Evolutionary conservation across 1,140 invertebrate species (phyloP), one percentile per base, ranked within the genome.

Genomic region (Bombus huntii): DNA sequence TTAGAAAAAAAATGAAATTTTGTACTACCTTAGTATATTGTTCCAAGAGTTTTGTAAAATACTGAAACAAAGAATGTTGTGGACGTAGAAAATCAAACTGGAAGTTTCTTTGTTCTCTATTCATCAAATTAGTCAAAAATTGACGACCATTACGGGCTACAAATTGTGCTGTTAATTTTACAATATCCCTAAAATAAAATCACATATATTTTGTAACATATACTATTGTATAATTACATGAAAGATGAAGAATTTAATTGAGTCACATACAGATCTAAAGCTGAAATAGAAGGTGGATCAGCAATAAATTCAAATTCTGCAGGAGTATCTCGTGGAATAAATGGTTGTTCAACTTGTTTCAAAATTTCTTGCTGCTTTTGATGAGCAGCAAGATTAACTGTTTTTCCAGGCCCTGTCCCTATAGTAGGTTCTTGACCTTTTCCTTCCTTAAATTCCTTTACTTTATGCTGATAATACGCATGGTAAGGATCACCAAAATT

Each of bases 41-140:
- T 92, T 99, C 99, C 34, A 99, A 96, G 0, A 99, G 96, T 93
- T 99, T 98, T 1, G 99, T 99, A 93, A 99, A 99, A 95, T 99
- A 99, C 92, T 98, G 98, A 94, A 99, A 99, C 0, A 99, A 96
- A 2, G 99, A 99, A 95, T 99, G 99, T 92, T 99, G 99, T 0
- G 99, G 99, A 31, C 99, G 96, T 8, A 99, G 95, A 94, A 99
- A 99, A 95, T 99, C 99, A 96, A 99, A 99, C 92, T 99, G 99
- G 92, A 98, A 99, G 95, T 99, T 99, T 15, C 99, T 96, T 92
- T 99, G 98, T 93, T 99, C 99, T 42, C 99, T 96, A 92, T 99
- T 99, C 99, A 99, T 99, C 15, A 99, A 94, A 92, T 99, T 99
- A 8, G 99, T 99, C 9, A 99, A 95, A 94, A 99, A 99, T 93